phyloP scores from a whole-genome alignment of 2,113 vertebrate genomes.

The Eulacestoma nigropectus region DNA sequence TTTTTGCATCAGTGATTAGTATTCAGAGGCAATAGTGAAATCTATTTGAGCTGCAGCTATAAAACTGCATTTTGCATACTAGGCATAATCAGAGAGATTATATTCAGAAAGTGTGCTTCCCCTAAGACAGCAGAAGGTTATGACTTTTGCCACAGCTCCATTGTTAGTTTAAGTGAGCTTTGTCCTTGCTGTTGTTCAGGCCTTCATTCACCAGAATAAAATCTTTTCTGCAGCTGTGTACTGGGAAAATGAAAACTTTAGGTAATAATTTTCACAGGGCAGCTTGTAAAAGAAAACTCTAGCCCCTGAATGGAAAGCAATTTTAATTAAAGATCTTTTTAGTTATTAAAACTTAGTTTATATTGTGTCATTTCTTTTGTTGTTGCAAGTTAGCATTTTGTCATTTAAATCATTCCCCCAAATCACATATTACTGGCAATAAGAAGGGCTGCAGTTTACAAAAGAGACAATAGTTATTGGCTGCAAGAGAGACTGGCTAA shows the following conservation, averaged over 20 bases:
- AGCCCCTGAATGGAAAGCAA: not conserved
- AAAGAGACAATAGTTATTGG: not conserved
- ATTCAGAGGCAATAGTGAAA: slow-evolving; percentile 55
- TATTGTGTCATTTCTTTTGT: slow-evolving; percentile 24
- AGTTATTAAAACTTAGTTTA: slow-evolving; percentile 44
- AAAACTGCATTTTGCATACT: slow-evolving; percentile 60
- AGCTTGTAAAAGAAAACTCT: slow-evolving; percentile 49
- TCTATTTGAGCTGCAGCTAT: slow-evolving; percentile 59
- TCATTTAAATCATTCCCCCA: slow-evolving; percentile 19
- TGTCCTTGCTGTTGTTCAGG: slow-evolving; percentile 46
- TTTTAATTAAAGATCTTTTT: slow-evolving; percentile 38
- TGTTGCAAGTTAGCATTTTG: slow-evolving; percentile 30
- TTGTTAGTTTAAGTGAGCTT: slow-evolving; percentile 51
- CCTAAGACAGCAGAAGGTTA: slow-evolving; percentile 56
- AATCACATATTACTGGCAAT: not conserved
- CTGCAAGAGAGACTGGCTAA: slow-evolving; percentile 31
- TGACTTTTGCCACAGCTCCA: slow-evolving; percentile 36
- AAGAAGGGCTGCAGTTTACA: slow-evolving; percentile 23
- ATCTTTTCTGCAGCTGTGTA: slow-evolving; percentile 46
- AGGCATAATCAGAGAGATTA: slow-evolving; percentile 49
- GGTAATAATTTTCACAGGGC: slow-evolving; percentile 39
- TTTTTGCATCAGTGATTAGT: slow-evolving; percentile 74
- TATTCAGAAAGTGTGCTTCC: slow-evolving; percentile 48
- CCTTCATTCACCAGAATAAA: slow-evolving; percentile 61
- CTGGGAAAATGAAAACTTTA: slow-evolving; percentile 42